A percentile compares a stretch with the other conserved stretches of the same genome.
These are phyloP conservation scores for Cerceris ruficornis DNA, from an alignment of 2,888 invertebrate genomes.

Conservation along the genomic window DNA sequence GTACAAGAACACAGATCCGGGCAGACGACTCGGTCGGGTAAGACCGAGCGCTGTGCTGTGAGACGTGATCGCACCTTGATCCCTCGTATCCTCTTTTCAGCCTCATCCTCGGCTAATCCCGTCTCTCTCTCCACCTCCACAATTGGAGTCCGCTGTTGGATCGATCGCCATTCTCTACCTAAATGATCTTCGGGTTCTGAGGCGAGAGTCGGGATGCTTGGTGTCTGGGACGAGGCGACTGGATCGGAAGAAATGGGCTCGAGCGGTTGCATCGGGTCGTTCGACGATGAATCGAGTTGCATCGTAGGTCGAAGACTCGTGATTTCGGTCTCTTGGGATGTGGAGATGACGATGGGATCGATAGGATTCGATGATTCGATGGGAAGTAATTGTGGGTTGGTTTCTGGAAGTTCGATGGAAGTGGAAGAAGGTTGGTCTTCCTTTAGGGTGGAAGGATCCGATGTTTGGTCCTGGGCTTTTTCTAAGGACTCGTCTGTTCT, in stretches of 20 bases:
- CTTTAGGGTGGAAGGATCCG: background rate
- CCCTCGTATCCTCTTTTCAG: slow-evolving; percentile 74
- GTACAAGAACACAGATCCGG: slow-evolving; percentile 13
- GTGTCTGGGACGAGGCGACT: slow-evolving; percentile 28
- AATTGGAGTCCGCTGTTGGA: slow-evolving; percentile 69
- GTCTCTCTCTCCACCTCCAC: slow-evolving; percentile 72
- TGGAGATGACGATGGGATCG: no score
- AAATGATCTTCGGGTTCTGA: slow-evolving; percentile 72
- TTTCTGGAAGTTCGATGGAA: no score
- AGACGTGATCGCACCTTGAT: slow-evolving; percentile 78
- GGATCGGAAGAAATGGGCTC: slow-evolving; percentile 52
- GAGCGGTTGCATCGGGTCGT: slow-evolving; percentile 34
- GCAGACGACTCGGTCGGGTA: slow-evolving; percentile 53
- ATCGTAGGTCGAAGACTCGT: background rate
- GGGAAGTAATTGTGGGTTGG: no score
- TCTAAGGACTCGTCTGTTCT: slow-evolving; percentile 59
- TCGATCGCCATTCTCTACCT: slow-evolving; percentile 76
- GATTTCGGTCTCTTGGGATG: no score
- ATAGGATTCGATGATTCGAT: no score
- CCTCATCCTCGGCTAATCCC: slow-evolving; percentile 68
- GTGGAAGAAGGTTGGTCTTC: slow-evolving; percentile 15
- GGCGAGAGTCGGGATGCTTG: slow-evolving; percentile 12
- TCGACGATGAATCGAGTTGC: background rate
- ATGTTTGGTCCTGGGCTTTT: background rate
- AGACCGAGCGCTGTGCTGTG: slow-evolving; percentile 71